Evolutionary conservation across 2,888 invertebrate species (phyloP).

Genomic region (Epistrophe grossulariae): DNA sequence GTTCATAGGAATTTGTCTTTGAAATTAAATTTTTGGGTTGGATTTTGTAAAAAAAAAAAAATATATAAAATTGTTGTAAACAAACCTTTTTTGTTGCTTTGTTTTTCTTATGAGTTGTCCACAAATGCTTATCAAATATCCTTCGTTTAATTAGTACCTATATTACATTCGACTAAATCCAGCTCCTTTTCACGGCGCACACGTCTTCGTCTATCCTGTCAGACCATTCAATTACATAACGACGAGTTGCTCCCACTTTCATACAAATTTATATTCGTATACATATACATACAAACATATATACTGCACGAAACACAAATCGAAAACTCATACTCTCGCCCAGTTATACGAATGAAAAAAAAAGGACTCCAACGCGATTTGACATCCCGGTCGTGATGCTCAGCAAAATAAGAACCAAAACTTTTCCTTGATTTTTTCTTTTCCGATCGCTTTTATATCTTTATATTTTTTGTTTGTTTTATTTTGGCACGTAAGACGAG

Average conservation of each 20-base stretch:
- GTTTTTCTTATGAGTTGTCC: background rate
- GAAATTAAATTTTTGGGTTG: background rate
- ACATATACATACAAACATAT: background rate
- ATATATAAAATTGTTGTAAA: conserved; percentile 34
- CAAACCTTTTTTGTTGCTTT: conserved; percentile 70
- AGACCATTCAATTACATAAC: conserved; percentile 64
- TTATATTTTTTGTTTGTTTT: conserved; percentile 15
- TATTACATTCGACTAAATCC: conserved; percentile 25
- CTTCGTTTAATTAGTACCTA: conserved; percentile 41
- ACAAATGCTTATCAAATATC: conserved; percentile 52
- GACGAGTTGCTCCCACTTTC: conserved; percentile 11
- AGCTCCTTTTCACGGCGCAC: conserved; percentile 15
- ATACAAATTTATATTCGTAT: background rate
- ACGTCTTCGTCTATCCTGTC: conserved; percentile 13
- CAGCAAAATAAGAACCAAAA: conserved; percentile 17
- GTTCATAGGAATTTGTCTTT: no score
- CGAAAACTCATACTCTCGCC: conserved; percentile 27
- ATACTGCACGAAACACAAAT: conserved; percentile 33
- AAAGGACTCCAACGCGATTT: conserved; percentile 48
- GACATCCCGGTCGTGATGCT: conserved; percentile 57
- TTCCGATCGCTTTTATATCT: conserved; percentile 45
- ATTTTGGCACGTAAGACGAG: conserved; percentile 23
- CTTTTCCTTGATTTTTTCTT: conserved; percentile 41
- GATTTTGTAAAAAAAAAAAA: background rate
- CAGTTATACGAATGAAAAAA: conserved; percentile 52